phyloP scores from a whole-genome alignment of 1,140 invertebrate genomes.

The Chironomus striatipennis region DNA sequence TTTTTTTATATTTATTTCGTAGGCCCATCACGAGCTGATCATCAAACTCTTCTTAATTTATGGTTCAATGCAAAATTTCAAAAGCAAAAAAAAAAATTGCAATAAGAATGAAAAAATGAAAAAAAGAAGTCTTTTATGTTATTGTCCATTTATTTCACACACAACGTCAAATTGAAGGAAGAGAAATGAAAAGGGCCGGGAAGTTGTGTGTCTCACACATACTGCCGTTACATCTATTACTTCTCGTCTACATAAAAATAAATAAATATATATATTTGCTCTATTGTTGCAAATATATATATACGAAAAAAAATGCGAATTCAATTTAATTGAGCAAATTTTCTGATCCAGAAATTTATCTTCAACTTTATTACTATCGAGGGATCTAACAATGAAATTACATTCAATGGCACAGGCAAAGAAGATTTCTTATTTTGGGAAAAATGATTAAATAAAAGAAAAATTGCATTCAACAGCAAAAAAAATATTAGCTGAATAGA shows the following conservation, averaged over 20 bases:
- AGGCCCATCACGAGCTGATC: too few relatives aligned
- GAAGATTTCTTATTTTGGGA: background rate
- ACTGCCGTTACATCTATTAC: too few relatives aligned
- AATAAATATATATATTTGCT: background rate
- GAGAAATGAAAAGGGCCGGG: background rate
- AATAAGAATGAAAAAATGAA: too few relatives aligned
- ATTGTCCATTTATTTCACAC: too few relatives aligned
- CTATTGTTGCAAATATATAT: background rate
- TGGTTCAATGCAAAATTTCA: background rate
- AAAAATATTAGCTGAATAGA: background rate
- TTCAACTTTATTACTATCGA: background rate
- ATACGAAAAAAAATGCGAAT: background rate
- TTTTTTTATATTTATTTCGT: background rate
- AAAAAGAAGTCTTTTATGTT: too few relatives aligned
- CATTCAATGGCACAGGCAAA: background rate
- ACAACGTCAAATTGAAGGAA: background rate
- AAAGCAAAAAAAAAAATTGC: too few relatives aligned
- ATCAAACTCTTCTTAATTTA: background rate
- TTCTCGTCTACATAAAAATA: background rate
- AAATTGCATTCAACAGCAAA: slow-evolving; percentile 7
- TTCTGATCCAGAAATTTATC: too few relatives aligned
- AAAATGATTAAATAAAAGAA: background rate
- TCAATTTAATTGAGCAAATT: too few relatives aligned
- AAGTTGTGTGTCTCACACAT: too few relatives aligned
- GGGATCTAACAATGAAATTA: slow-evolving; percentile 8